A percentile compares a stretch with the other conserved stretches of the same genome.
Evolutionary conservation across 2,888 invertebrate species (phyloP).

Genomic region (Micropterix aruncella): DNA sequence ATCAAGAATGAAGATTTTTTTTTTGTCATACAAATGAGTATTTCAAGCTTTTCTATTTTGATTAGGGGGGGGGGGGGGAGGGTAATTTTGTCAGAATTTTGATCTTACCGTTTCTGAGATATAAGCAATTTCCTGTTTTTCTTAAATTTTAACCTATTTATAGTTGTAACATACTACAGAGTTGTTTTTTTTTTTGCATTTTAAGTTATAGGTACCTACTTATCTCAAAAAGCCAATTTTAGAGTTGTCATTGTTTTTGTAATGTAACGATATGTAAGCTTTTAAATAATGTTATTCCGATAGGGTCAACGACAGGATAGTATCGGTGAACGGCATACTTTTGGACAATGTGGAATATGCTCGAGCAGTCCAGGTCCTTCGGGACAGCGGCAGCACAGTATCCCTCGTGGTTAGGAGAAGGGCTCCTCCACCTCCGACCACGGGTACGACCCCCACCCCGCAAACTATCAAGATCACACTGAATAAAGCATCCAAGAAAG

Average conservation of each 20-base stretch:
- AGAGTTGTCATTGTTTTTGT: no score
- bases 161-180: no score
- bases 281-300: slow-evolving; percentile 1
- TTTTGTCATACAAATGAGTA: no score
- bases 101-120: no score
- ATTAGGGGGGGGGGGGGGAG: no score
- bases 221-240: no score
- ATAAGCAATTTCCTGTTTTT: no score
- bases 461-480: slow-evolving; percentile 71
- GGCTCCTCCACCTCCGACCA: slow-evolving; percentile 34
- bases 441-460: slow-evolving; percentile 20
- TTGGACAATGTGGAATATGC: slow-evolving; percentile 96
- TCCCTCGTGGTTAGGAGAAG: slow-evolving; percentile 79
- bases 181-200: slow-evolving; percentile 9
- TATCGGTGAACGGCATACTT: slow-evolving; percentile 91
- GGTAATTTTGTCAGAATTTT: no score
- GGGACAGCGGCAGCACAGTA: slow-evolving; percentile 83
- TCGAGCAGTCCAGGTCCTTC: slow-evolving; percentile 79
- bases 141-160: no score
- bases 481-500: slow-evolving; percentile 88
- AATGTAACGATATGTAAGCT: not conserved
- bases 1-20: no score
- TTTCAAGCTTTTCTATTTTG: no score
- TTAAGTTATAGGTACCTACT: no score
- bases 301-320: slow-evolving; percentile 96